phyloP scores from a whole-genome alignment of 2,888 invertebrate species.

The Octonoba sinensis region DNA sequence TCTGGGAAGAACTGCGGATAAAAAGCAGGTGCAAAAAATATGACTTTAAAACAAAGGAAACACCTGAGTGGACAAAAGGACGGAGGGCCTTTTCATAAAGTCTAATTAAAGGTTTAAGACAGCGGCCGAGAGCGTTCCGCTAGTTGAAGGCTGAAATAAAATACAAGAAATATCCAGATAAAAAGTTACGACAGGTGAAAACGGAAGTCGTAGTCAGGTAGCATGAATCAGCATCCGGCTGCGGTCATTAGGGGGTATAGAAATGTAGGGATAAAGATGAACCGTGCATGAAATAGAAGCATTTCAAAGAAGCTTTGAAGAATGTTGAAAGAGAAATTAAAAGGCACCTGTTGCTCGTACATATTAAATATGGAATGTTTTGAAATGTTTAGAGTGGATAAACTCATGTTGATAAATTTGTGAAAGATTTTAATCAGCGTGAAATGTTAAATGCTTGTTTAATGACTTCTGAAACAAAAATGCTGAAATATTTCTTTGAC shows the following conservation, averaged over 20 bases:
- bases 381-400: no score
- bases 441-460: no score
- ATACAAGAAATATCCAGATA: constrained; percentile 13
- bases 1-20: not conserved
- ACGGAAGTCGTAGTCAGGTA: constrained; percentile 54
- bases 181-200: constrained; percentile 29
- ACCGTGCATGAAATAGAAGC: constrained; percentile 24
- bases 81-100: constrained; percentile 7
- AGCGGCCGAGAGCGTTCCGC: constrained; percentile 42
- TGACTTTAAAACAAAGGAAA: not conserved
- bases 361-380: no score
- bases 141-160: constrained; percentile 20
- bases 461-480: no score
- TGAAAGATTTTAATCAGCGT: no score
- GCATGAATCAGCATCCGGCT: constrained; percentile 59
- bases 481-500: no score
- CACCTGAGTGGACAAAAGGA: not conserved
- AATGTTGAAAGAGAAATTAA: no score
- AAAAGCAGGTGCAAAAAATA: not conserved
- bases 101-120: constrained; percentile 45
- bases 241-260: constrained; percentile 10
- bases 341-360: no score
- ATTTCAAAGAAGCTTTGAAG: not conserved
- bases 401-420: no score
- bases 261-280: constrained; percentile 15